Evolutionary conservation across 2,113 vertebrate species (phyloP).

Genomic region (Cryptotis parvus): DNA sequence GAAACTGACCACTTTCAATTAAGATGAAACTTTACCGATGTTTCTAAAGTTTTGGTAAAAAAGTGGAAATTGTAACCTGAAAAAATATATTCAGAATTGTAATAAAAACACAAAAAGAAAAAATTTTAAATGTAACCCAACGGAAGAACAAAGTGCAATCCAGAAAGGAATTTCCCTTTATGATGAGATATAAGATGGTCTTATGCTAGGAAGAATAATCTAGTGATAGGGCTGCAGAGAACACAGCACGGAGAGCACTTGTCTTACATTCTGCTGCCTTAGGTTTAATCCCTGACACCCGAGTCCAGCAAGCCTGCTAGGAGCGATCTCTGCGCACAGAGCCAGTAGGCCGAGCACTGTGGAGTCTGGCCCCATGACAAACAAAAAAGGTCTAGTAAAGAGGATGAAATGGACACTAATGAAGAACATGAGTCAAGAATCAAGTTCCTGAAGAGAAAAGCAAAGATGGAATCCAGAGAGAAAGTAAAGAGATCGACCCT

Average conservation of each 20-base stretch:
- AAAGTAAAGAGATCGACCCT: background rate
- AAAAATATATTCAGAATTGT: background rate
- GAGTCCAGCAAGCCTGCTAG: too few relatives aligned
- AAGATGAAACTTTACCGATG: background rate
- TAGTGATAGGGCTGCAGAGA: background rate
- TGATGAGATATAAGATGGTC: background rate
- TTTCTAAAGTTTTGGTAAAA: background rate
- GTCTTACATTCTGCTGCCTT: too few relatives aligned
- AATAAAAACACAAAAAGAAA: background rate
- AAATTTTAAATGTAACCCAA: conserved; percentile 11
- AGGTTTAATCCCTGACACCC: too few relatives aligned
- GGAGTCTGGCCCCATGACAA: too few relatives aligned
- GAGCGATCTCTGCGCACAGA: too few relatives aligned
- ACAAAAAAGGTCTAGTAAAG: background rate
- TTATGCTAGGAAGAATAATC: background rate
- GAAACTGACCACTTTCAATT: background rate
- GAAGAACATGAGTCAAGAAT: background rate
- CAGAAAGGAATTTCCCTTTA: background rate
- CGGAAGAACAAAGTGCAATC: background rate
- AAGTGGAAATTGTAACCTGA: background rate
- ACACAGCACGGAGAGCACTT: too few relatives aligned
- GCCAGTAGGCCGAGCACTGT: too few relatives aligned
- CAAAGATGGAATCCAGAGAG: background rate
- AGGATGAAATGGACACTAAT: background rate
- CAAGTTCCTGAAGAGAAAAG: background rate